Base-by-base conservation (phyloP, 1,140 invertebrate genomes). In the Halictus rubicundus region DNA sequence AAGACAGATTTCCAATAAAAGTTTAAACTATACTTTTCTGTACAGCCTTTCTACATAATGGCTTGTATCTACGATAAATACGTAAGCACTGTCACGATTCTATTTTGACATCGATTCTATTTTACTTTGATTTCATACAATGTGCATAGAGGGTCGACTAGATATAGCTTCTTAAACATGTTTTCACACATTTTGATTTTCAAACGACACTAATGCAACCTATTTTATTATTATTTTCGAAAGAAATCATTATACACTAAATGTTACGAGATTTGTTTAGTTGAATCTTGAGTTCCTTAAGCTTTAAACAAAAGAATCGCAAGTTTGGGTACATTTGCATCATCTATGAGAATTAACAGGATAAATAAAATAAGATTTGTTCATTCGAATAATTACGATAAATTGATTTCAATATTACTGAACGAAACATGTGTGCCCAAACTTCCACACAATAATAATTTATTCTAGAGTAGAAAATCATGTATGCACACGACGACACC, bases 41-140 rank as follows among this genome's bases (percentile, higher is more conserved):
- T 84, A 80, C 90, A 90, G 91, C 88, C 89, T 85, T 90, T 88
- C 88, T 90, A 89, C 86, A 81, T 91, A 87, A 88, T 88, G 60
- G 85, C 89, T 87, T 89, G 89, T 76, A 84, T 88, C 78, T 91
- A 90, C 64, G 91, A 88, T 90, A 89, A 88, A 90, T 92, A 92
- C 85, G 90, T 91, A 91, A 92, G 89, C 90, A 91, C 61, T 66
- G n/a, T n/a, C n/a, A n/a, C n/a, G n/a, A n/a, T n/a, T n/a, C n/a
- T n/a, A n/a, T n/a, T n/a, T n/a, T n/a, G n/a, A n/a, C n/a, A 27
- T 76, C 12, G 10, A 3, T 46, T 59, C 27, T 42, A 4, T 46
- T 37, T 60, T 21, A 69, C 23, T 25, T 49, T 25, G 16, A 2
- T 76, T 76, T 27, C 16, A 37, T 19, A n/a, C 19, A 16, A 42